Base-by-base conservation (phyloP, 2,888 invertebrate genomes). In the Tenodera sinensis region DNA sequence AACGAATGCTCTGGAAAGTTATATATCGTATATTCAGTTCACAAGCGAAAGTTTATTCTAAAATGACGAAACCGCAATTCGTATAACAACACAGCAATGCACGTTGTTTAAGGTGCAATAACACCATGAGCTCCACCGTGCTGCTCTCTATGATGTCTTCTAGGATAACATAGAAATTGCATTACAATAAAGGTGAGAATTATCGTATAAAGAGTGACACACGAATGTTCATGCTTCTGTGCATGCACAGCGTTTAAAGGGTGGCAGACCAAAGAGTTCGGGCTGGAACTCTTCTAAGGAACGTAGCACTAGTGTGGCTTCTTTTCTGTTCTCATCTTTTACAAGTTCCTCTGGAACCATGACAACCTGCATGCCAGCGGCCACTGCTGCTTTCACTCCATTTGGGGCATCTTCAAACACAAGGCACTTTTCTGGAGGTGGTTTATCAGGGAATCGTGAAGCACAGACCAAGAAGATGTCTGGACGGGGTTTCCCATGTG, bases 391-490 rank as follows among this genome's bases (percentile, higher is more conserved):
- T 81, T 95, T 94, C 0, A 98, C 97, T 0, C 99, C 98, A 93
- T 98, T 98, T 0, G 97, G 97, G 0, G 98, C 97, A 93, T 99
- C 99, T 94, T 99, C 99, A 92, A 98, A 97, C 3, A 98, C 98
- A 90, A 98, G 93, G 92, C 97, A 97, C 96, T 96, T 93, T 81
- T 94, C 93, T 92, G 85, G 91, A 91, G 89, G 89, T 15, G 97
- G 96, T 91, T 95, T 94, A 90, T 96, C 96, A 0, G 94, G 93
- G 93, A 98, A 98, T 90, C 98, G 94, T 0, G 94, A 93, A 0
- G 97, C 97, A 89, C 97, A 96, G 0, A 98, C 95, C 27, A 97
- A 93, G 92, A 98, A 99, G 91, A 97, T 97, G 92, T 98, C 98
- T 0, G 98, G 98, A 89, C 96, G 95, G 0, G 98, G 98, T 93